Base-by-base conservation (phyloP, 2,113 vertebrate species). In the Mohoua ochrocephala region DNA sequence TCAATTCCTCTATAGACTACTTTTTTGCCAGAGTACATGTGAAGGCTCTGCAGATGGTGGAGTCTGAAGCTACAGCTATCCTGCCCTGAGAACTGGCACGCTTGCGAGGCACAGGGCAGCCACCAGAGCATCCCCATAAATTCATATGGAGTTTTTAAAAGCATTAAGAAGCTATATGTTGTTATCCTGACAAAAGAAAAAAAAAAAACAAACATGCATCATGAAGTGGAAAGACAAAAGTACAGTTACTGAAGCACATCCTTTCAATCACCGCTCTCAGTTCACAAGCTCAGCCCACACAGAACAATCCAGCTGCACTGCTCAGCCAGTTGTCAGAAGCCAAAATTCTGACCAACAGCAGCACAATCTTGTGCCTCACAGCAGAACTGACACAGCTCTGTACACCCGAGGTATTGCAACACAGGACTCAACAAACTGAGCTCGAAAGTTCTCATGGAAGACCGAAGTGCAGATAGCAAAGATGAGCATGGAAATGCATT, bases 141-240 rank as follows among this genome's bases (percentile, higher is more conserved):
- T 96, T 91, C 90, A 86, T 26, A 97, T 11, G 76, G 93, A 74
- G 83, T 83, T 78, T 87, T 87, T 45, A 94, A 96, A 97, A 91
- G 95, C 78, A 83, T 89, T 96, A 98, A 97, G 97, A 97, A 98
- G 95, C 97, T 98, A 97, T 63, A 97, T 97, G 96, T 87, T 95
- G 97, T 98, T 98, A 97, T 97, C 98, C 98, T 98, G 98, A 98
- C 97, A 97, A 98, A 98, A 98, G 95, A 97, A 97, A 95, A 96
- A 97, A 97, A 96, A 87, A 33, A 64, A 65, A 17, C 97, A 42
- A 81, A 89, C 84, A 98, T 97, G 98, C 97, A 98, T 98, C 96
- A 98, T 98, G 96, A 98, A 97, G 97, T 97, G 96, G 97, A 98
- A 97, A 97, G 96, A 98, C 98, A 97, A 59, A 97, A 95, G 74